phyloP scores from a whole-genome alignment of 2,797 vertebrate genomes.

The Petrocephalus schoutedeni region DNA sequence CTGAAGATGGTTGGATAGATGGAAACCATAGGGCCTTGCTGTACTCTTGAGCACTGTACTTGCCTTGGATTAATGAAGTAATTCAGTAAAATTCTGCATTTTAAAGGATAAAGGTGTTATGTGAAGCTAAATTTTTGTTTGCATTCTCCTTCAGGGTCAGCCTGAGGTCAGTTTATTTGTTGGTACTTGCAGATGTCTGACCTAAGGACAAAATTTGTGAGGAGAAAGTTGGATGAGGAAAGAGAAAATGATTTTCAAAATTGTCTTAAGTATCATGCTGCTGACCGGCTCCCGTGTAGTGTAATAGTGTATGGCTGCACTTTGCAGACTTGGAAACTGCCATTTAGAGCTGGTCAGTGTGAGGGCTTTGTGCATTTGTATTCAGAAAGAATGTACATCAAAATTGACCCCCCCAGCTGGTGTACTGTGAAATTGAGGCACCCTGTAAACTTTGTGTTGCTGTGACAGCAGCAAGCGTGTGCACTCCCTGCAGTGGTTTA shows the following conservation, averaged over 20 bases:
- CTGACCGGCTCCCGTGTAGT: not conserved
- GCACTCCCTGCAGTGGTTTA: slow-evolving; percentile 24
- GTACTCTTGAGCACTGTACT: not conserved
- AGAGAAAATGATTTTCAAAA: not conserved
- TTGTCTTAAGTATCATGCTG: not conserved
- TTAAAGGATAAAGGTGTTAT: not conserved
- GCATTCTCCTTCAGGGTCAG: not conserved
- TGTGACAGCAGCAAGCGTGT: slow-evolving; percentile 19
- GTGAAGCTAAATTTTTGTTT: not conserved
- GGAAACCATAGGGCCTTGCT: not conserved
- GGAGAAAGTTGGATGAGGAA: not conserved
- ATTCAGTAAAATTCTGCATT: not conserved
- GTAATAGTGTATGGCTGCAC: not conserved
- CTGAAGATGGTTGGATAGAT: not conserved
- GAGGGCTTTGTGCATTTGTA: not conserved
- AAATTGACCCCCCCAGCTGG: slow-evolving; percentile 30
- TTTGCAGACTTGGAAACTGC: not conserved
- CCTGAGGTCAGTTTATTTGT: not conserved
- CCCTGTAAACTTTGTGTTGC: slow-evolving; percentile 6
- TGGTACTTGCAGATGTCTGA: not conserved
- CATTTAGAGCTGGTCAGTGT: not conserved
- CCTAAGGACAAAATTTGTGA: not conserved
- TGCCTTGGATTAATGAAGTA: not conserved
- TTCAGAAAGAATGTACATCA: slow-evolving; percentile 29
- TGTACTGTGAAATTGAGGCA: slow-evolving; percentile 23